A percentile compares a stretch with the other conserved stretches of the same genome.
Evolutionary conservation across 2,888 invertebrate species (phyloP).

Genomic region (Chesias legatella): DNA sequence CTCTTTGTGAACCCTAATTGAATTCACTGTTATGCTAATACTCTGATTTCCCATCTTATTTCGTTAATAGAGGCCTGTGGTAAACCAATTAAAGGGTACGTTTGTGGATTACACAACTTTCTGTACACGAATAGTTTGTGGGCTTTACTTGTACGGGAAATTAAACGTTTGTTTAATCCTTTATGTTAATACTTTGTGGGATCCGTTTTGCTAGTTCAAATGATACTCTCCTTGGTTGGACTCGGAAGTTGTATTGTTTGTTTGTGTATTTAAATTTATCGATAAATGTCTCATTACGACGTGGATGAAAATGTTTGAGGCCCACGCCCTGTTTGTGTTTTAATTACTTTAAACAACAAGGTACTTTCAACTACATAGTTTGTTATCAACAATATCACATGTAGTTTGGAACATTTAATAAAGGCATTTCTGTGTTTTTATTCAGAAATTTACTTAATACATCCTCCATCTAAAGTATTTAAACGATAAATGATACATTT

Average conservation of each 20-base stretch:
- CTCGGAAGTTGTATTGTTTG: slow-evolving; percentile 9
- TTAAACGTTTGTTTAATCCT: slow-evolving; percentile 52
- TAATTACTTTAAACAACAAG: too few relatives aligned
- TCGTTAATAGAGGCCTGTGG: slow-evolving; percentile 79
- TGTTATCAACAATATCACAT: too few relatives aligned
- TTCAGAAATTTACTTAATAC: too few relatives aligned
- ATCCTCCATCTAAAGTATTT: too few relatives aligned
- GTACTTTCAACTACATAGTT: too few relatives aligned
- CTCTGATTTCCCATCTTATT: slow-evolving; percentile 80
- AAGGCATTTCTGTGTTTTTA: too few relatives aligned
- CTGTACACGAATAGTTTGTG: slow-evolving; percentile 63
- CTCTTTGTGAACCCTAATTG: slow-evolving; percentile 79
- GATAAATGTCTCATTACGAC: neutral
- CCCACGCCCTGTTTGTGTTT: too few relatives aligned
- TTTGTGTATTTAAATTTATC: neutral
- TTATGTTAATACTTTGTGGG: slow-evolving; percentile 42
- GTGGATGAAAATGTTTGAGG: too few relatives aligned
- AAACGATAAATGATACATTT: too few relatives aligned
- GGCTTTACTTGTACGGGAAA: slow-evolving; percentile 53
- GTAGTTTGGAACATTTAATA: too few relatives aligned
- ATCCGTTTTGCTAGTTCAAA: slow-evolving; percentile 34
- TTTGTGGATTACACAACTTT: slow-evolving; percentile 76
- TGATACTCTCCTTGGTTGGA: slow-evolving; percentile 22
- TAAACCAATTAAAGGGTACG: slow-evolving; percentile 78
- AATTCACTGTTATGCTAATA: slow-evolving; percentile 81